phyloP scores from a whole-genome alignment of 2,113 vertebrate species.

The Sceloporus undulatus region DNA sequence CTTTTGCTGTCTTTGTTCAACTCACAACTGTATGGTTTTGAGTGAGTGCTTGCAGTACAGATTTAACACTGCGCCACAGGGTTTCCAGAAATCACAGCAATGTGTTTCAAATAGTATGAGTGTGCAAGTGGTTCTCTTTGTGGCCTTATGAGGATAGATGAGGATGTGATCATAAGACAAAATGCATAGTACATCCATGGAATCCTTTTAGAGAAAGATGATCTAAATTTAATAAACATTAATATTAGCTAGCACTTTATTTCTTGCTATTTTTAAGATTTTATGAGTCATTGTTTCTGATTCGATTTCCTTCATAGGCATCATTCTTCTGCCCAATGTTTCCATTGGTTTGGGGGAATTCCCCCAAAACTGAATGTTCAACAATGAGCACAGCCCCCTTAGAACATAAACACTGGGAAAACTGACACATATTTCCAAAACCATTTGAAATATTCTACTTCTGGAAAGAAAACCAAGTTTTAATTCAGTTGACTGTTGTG shows the following conservation, averaged over 20 bases:
- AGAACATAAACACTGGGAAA: slow-evolving; percentile 87
- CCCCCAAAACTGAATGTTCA: slow-evolving; percentile 74
- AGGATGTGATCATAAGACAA: not conserved
- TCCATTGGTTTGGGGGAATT: slow-evolving; percentile 81
- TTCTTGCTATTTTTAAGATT: not conserved
- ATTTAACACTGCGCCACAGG: too few species aligned
- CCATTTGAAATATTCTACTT: slow-evolving; percentile 90
- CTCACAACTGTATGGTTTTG: too few species aligned
- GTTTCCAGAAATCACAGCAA: not conserved
- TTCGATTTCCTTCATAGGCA: slow-evolving; percentile 77
- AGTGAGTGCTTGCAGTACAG: too few species aligned
- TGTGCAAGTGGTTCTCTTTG: not conserved
- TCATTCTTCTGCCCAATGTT: slow-evolving; percentile 88
- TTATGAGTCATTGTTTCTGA: not conserved
- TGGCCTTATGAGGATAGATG: not conserved
- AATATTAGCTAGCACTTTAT: not conserved
- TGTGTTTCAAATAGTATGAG: not conserved
- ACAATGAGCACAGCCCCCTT: slow-evolving; percentile 82
- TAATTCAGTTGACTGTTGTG: not conserved
- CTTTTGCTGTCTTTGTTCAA: too few species aligned
- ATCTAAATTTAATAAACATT: not conserved
- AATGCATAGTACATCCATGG: not conserved
- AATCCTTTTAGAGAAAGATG: not conserved
- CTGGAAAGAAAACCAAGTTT: slow-evolving; percentile 82
- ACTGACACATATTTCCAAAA: slow-evolving; percentile 94